phyloP scores from a whole-genome alignment of 2,797 vertebrate genomes.

The Lepilemur septentrionalis region DNA sequence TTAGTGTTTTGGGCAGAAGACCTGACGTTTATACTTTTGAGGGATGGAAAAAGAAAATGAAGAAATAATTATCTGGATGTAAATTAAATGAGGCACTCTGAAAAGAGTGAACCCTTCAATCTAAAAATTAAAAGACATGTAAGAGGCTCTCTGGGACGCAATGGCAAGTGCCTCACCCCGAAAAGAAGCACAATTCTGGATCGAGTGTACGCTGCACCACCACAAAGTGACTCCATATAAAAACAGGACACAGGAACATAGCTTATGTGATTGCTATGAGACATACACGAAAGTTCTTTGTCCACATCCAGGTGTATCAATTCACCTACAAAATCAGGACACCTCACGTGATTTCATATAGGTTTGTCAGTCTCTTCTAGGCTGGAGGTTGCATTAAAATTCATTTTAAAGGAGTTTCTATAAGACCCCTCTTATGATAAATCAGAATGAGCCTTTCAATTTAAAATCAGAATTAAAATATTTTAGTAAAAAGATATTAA shows the following conservation, averaged over 20 bases:
- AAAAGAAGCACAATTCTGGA: neutral
- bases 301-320: neutral
- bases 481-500: neutral
- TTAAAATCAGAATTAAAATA: conserved; percentile 3
- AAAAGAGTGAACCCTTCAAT: neutral
- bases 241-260: neutral
- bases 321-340: neutral
- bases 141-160: neutral
- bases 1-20: neutral
- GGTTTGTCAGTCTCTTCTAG: neutral
- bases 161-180: neutral
- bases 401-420: neutral
- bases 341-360: neutral
- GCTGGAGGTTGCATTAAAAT: neutral
- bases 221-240: neutral
- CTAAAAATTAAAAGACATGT: neutral
- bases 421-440: neutral
- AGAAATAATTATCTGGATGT: neutral
- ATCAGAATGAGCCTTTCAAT: neutral
- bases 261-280: neutral
- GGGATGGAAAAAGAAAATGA: neutral
- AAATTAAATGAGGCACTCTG: neutral
- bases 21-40: neutral
- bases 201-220: neutral
- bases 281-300: neutral